A percentile compares a stretch with the other conserved stretches of the same genome.
Conservation (phyloP, 2,888 invertebrate species). For the Notodonta ziczac region DNA sequence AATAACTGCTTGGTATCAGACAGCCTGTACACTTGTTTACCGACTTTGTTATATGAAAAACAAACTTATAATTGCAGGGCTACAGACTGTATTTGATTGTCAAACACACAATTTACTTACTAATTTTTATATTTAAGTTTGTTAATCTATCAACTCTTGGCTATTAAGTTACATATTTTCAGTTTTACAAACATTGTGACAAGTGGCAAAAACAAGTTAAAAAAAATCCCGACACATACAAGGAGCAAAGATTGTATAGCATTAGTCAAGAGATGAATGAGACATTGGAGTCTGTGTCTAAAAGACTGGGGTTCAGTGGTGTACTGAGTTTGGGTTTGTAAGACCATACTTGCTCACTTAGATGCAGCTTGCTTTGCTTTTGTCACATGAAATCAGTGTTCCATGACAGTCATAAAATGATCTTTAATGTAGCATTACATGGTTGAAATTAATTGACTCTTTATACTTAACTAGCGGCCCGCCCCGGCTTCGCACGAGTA, state of each 20-base stretch:
- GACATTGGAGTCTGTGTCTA: slow-evolving; percentile 84
- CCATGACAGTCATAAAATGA: neutral
- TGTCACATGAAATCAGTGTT: slow-evolving; percentile 13
- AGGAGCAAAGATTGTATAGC: slow-evolving; percentile 83
- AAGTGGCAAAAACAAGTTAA: slow-evolving; percentile 89
- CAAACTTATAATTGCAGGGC: too few relatives aligned
- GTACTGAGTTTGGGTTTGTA: slow-evolving; percentile 81
- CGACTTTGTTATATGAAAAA: too few relatives aligned
- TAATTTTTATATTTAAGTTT: neutral
- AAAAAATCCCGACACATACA: slow-evolving; percentile 86
- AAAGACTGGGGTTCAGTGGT: slow-evolving; percentile 84
- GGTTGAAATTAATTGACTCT: too few relatives aligned
- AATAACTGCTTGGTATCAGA: too few relatives aligned
- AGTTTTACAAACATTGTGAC: slow-evolving; percentile 92
- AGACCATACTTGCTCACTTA: slow-evolving; percentile 31
- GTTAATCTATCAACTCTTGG: slow-evolving; percentile 24
- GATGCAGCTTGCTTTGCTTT: slow-evolving; percentile 62
- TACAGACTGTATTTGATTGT: too few relatives aligned
- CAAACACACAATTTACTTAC: too few relatives aligned
- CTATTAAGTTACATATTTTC: slow-evolving; percentile 72
- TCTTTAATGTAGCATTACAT: too few relatives aligned
- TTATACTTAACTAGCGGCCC: too few relatives aligned
- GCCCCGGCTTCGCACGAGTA: too few relatives aligned
- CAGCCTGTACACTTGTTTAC: too few relatives aligned
- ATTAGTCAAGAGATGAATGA: slow-evolving; percentile 82